These are phyloP conservation scores for Aleiodes testaceus DNA, from an alignment of 2,888 invertebrate species.

Conservation along the genomic window DNA sequence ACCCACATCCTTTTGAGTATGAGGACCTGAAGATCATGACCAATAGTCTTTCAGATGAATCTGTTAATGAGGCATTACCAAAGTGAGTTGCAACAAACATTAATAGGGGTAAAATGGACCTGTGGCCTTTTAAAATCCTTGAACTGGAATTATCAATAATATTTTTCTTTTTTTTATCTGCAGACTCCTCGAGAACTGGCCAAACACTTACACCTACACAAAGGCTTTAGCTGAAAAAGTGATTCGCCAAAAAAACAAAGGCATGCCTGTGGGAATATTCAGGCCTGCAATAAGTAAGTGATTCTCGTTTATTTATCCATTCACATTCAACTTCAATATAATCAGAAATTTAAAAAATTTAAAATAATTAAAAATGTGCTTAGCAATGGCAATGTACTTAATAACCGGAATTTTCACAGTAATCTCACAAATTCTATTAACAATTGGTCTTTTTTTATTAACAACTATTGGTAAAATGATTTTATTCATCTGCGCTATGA, in stretches of 20 bases:
- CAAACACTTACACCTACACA: constrained; percentile 91
- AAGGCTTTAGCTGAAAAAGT: constrained; percentile 88
- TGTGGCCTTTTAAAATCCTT: constrained; percentile 9
- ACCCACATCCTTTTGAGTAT: constrained; percentile 75
- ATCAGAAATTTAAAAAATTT: neutral
- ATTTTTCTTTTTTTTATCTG: neutral
- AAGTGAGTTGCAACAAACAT: constrained; percentile 72
- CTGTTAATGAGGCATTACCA: constrained; percentile 74
- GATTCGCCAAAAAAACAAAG: constrained; percentile 76
- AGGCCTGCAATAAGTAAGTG: constrained; percentile 84
- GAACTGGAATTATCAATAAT: neutral
- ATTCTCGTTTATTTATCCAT: constrained; percentile 12
- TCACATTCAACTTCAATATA: constrained; percentile 8
- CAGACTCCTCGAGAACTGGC: constrained; percentile 77
- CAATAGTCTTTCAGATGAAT: constrained; percentile 74
- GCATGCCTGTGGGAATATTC: constrained; percentile 84
- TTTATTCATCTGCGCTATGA: constrained; percentile 52
- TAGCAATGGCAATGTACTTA: constrained; percentile 57
- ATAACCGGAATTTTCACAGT: constrained; percentile 53
- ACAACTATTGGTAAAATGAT: constrained; percentile 51
- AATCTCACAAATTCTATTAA: constrained; percentile 50
- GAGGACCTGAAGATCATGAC: constrained; percentile 73
- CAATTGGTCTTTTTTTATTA: constrained; percentile 52
- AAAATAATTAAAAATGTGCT: constrained; percentile 54
- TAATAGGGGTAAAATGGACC: no score